A percentile compares a stretch with the other conserved stretches of the same genome.
Evolutionary conservation across 2,888 invertebrate species (phyloP).

Genomic region (Crocallis elinguaria): DNA sequence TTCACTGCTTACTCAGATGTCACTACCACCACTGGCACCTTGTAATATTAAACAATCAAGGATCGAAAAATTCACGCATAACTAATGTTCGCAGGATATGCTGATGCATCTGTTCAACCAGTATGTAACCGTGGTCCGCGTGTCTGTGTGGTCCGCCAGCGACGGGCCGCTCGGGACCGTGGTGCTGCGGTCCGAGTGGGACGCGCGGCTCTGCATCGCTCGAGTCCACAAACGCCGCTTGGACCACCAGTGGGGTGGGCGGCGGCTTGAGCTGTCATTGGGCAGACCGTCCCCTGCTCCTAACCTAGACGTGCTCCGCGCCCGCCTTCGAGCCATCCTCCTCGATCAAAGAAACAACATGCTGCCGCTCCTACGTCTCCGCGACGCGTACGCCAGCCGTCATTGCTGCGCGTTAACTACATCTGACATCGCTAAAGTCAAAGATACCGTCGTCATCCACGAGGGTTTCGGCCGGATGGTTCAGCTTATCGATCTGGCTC

Average conservation of each 20-base stretch:
- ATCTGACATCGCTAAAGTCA: slow-evolving; percentile 89
- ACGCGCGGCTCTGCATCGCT: slow-evolving; percentile 90
- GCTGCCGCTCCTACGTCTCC: slow-evolving; percentile 91
- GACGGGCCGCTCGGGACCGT: slow-evolving; percentile 88
- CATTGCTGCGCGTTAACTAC: slow-evolving; percentile 90
- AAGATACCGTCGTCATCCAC: slow-evolving; percentile 87
- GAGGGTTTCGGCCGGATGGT: slow-evolving; percentile 76
- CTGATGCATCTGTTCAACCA: slow-evolving; percentile 70
- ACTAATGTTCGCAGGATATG: slow-evolving; percentile 60
- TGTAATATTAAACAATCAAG: no score
- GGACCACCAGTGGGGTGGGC: slow-evolving; percentile 85
- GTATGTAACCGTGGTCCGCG: slow-evolving; percentile 67
- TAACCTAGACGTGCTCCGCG: slow-evolving; percentile 86
- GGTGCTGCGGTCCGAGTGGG: slow-evolving; percentile 88
- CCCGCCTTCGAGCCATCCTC: slow-evolving; percentile 89
- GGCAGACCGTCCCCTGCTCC: slow-evolving; percentile 86
- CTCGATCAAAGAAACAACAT: slow-evolving; percentile 90
- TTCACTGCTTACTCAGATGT: no score
- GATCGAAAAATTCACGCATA: no score
- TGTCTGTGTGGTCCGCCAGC: slow-evolving; percentile 69
- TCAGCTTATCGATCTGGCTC: slow-evolving; percentile 68
- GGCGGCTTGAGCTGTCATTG: slow-evolving; percentile 91
- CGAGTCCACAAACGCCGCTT: slow-evolving; percentile 93
- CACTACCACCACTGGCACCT: no score
- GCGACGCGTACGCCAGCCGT: slow-evolving; percentile 92